Percentiles rank a stretch among this genome's conserved stretches.
Evolutionary conservation across 2,113 vertebrate genomes (phyloP).

Genomic region (Polypterus bichir): DNA sequence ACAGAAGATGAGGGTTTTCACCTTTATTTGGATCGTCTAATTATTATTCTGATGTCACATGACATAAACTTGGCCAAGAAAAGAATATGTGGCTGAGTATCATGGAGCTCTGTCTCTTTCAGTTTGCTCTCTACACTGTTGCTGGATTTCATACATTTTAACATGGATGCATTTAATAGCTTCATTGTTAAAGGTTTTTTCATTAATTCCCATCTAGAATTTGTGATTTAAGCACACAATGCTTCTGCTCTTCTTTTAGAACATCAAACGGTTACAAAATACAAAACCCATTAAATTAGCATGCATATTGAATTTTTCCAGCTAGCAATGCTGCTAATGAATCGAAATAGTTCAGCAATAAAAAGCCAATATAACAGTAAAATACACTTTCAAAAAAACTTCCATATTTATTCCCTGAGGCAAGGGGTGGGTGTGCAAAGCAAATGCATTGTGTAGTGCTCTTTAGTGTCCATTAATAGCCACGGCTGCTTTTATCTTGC

Average conservation of each 20-base stretch:
- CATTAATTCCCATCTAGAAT: constrained; percentile 48
- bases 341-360: constrained; percentile 34
- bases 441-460: constrained; percentile 34
- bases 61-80: too few relatives aligned
- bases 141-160: constrained; percentile 32
- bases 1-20: too few relatives aligned
- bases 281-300: constrained; percentile 49
- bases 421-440: constrained; percentile 26
- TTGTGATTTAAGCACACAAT: constrained; percentile 33
- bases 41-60: too few relatives aligned
- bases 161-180: constrained; percentile 37
- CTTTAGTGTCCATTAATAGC: constrained; percentile 37
- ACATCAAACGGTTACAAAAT: constrained; percentile 50
- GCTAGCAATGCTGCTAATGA: constrained; percentile 48
- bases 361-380: constrained; percentile 24
- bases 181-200: constrained; percentile 43
- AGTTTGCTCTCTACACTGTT: too few relatives aligned
- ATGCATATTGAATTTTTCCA: constrained; percentile 47
- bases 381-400: constrained; percentile 29
- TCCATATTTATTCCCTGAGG: constrained; percentile 27
- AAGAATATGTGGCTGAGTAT: too few relatives aligned
- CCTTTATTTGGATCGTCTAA: too few relatives aligned
- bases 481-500: constrained; percentile 49
- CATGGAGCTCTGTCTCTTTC: too few relatives aligned
- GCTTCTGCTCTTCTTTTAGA: constrained; percentile 45